These are phyloP conservation scores for Cricetomys ansorgei DNA, from an alignment of 2,113 vertebrate genomes.

Conservation along the genomic window DNA sequence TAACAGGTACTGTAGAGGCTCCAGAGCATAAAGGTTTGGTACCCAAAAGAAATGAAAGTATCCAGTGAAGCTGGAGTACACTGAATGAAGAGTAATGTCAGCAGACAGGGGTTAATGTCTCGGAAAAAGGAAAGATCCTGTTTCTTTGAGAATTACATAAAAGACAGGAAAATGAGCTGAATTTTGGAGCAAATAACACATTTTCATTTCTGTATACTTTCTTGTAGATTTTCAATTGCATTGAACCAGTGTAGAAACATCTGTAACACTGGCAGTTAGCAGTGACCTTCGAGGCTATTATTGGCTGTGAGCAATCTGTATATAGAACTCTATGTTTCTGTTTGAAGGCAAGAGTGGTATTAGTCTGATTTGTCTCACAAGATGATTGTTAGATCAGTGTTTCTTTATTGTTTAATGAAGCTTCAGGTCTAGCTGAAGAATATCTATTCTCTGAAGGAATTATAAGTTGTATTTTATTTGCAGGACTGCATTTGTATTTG, in stretches of 20 bases:
- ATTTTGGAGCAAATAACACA: not conserved
- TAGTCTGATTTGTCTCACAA: not conserved
- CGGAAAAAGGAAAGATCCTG: not conserved
- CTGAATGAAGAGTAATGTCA: not conserved
- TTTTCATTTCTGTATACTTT: not conserved
- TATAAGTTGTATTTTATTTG: not conserved
- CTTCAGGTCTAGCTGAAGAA: not conserved
- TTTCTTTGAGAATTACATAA: not conserved
- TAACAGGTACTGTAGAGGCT: not conserved
- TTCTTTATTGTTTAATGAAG: not conserved
- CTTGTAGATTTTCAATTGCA: not conserved
- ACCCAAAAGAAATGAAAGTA: not conserved
- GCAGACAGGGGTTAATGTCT: not conserved
- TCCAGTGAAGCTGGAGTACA: not conserved
- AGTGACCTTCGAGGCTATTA: not conserved
- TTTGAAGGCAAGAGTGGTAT: not conserved
- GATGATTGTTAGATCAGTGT: not conserved
- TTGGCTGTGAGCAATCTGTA: not conserved
- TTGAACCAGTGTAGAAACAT: not conserved
- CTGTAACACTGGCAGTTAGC: not conserved
- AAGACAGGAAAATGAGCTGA: not conserved
- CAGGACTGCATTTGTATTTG: slow-evolving; percentile 11
- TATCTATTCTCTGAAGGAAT: not conserved
- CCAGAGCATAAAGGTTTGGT: not conserved
- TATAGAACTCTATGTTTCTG: not conserved